Evolutionary conservation across 2,113 vertebrate species (phyloP).

Genomic region (Takifugu flavidus): DNA sequence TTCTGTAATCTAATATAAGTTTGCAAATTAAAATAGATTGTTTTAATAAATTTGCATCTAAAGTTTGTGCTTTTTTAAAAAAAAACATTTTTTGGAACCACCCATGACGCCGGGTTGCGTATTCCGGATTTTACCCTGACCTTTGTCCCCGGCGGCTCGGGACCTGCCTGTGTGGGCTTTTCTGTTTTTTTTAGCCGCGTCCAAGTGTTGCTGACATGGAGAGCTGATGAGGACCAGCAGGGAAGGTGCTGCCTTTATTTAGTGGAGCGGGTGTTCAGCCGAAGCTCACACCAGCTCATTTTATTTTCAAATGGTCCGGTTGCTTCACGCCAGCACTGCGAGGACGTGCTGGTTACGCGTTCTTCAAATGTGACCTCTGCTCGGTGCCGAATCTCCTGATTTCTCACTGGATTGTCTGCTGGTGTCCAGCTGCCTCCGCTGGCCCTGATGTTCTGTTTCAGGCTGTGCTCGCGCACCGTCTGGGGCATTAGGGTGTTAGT

Average conservation of each 20-base stretch:
- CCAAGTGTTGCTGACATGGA: conserved; percentile 49
- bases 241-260: too few relatives aligned
- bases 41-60: conserved; percentile 91
- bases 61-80: conserved; percentile 32
- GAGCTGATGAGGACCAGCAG: conserved; percentile 7
- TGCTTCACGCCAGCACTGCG: neutral
- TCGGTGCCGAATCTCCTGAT: conserved; percentile 45
- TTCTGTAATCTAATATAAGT: conserved; percentile 99
- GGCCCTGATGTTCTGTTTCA: conserved; percentile 22
- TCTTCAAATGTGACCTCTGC: neutral
- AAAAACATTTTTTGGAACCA: neutral
- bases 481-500: conserved; percentile 77
- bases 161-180: neutral
- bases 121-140: too few relatives aligned
- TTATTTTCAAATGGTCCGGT: neutral
- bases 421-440: conserved; percentile 14
- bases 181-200: neutral
- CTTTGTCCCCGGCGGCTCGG: too few relatives aligned
- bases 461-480: conserved; percentile 54
- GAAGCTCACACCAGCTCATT: too few relatives aligned
- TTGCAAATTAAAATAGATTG: conserved; percentile 99
- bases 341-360: neutral
- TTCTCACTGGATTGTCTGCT: conserved; percentile 10
- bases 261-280: too few relatives aligned
- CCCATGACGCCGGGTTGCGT: too few relatives aligned